Conservation (phyloP, 2,113 vertebrate species). For the Atlantisia rogersi region DNA sequence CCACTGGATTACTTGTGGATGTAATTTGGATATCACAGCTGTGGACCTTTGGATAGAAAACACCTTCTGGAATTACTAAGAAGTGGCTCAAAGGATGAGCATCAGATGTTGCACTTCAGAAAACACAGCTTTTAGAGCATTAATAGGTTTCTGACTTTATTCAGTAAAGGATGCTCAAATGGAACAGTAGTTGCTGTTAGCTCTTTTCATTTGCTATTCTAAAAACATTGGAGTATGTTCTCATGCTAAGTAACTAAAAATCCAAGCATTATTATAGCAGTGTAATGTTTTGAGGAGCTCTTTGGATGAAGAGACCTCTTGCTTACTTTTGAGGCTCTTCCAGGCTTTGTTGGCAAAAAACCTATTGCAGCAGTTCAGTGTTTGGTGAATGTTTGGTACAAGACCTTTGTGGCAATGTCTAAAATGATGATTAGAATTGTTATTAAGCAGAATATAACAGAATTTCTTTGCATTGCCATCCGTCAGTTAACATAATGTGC, state of each 20-base stretch:
- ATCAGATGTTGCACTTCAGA: not conserved
- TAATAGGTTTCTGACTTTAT: not conserved
- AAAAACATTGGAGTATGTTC: not conserved
- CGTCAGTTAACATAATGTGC: not conserved
- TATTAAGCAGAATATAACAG: not conserved
- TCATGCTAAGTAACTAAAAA: not conserved
- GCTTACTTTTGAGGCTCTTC: not conserved
- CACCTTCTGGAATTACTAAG: not conserved
- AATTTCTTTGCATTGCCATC: not conserved
- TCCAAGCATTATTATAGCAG: not conserved
- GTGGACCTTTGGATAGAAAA: not conserved
- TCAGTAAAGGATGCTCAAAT: not conserved
- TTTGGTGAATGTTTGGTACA: not conserved
- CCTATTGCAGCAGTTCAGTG: not conserved
- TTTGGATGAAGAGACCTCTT: not conserved
- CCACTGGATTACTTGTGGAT: not conserved
- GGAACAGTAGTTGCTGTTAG: not conserved
- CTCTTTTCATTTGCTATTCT: not conserved
- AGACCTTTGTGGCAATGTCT: not conserved
- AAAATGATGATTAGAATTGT: not conserved
- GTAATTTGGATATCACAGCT: not conserved
- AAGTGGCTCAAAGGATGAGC: not conserved
- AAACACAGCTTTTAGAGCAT: not conserved
- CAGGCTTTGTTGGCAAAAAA: not conserved
- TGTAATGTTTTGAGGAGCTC: not conserved